Base-by-base conservation (phyloP, 30 jellyfish, hydroid and myxozoan genomes). In the Calvadosia cruxmelitensis region DNA sequence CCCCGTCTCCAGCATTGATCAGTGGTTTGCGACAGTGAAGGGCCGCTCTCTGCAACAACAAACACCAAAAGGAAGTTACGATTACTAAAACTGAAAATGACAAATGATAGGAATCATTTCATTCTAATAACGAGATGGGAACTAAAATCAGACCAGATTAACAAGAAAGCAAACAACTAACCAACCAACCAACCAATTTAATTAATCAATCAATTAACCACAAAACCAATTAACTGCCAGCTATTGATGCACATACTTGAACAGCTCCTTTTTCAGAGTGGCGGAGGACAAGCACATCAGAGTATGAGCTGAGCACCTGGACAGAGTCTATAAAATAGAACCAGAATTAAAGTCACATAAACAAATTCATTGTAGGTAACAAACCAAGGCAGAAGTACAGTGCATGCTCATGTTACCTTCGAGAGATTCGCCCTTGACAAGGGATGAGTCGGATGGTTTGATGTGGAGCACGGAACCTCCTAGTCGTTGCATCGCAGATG, bases 1-100 rank as follows among this genome's bases (percentile, higher is more conserved):
- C 84, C 31, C 99, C 99, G 71, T 90, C 99, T n/a, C 99, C 99
- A 16, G 99, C 99, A 70, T 90, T 90, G 20, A 90, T 90, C 49
- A 90, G 66, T 0, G 99, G 99, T 63, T 79, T 87, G 42, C 93
- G 77, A 68, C 95, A 88, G 48, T 75, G 89, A 34, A 63, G 82
- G 7, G 97, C 93, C 5, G 94, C 97, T 53, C 77, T 70, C 97
- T 88, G 29, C 5, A 66, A 13, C 20, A 66, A 33, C 36, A 74
- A 29, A 74, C 69, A 74, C 5, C 27, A 27, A 48, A 5, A 52
- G 25, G 31, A 36, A 52, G 20, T 2, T 10, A 57, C 12, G 10
- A 5, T 57, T 57, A 7, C 7, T n/a, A 28, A 24, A 57, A 42
- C 10, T 42, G 57, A 42, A 42, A 5, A 5, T 42, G 57, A 42